Conservation (phyloP, 2,113 vertebrate genomes). For the Triplophysa dalaica region DNA sequence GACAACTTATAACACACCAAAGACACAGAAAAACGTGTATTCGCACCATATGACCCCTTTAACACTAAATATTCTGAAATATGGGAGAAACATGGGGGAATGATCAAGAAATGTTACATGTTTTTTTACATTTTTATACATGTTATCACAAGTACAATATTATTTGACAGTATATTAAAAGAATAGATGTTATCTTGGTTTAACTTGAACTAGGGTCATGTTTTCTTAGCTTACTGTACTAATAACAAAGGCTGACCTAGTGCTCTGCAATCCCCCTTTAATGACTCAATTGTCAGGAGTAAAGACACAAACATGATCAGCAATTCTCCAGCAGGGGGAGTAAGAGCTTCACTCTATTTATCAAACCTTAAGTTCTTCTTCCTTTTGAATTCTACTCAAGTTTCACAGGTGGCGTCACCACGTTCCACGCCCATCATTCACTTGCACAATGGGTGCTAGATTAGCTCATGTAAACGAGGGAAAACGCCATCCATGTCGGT, state of each 20-base stretch:
- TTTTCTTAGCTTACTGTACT: background rate
- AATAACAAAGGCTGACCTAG: background rate
- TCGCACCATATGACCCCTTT: no score
- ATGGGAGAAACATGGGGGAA: no score
- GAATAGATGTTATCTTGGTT: no score
- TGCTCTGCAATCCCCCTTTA: background rate
- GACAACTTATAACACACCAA: no score
- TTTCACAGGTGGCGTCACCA: slow-evolving; percentile 23
- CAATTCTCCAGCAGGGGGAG: slow-evolving; percentile 28
- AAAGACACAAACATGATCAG: no score
- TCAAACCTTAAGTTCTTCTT: slow-evolving; percentile 30
- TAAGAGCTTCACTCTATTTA: background rate
- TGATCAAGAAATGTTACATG: no score
- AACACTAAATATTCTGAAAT: no score
- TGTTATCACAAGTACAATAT: no score
- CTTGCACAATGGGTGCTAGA: slow-evolving; percentile 23
- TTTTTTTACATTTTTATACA: no score
- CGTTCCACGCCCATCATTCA: slow-evolving; percentile 18
- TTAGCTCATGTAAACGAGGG: slow-evolving; percentile 14
- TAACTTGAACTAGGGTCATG: no score
- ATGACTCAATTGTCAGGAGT: background rate
- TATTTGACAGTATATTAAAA: no score
- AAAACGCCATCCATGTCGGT: background rate
- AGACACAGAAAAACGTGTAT: no score
- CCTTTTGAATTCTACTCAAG: background rate